Evolutionary conservation across 2,797 vertebrate genomes (phyloP), one percentile per base, ranked within the genome.

Genomic region (Chaetophractus vellerosus): DNA sequence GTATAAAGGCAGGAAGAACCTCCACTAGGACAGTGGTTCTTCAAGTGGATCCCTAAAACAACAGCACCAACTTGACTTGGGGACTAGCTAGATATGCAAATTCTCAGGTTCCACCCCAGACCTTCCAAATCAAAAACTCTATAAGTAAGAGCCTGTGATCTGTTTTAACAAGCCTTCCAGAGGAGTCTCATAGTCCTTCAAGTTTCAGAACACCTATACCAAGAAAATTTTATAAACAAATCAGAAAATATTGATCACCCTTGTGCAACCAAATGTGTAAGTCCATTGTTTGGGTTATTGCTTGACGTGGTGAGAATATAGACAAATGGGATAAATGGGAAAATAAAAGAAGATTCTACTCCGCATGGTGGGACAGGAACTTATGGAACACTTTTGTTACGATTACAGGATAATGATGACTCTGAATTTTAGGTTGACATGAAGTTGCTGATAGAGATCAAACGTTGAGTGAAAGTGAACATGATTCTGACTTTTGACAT

Each of bases 401-500:
- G 23, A 63, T 33, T 68, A 45, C 7, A 83, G 21, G 16, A 55
- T 68, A 64, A 89, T 6, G 72, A 28, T 66, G 24, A 5, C 26
- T 48, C 55, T 50, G 6, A 19, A 78, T 72, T 83, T 91, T 76
- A 64, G n/a, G 23, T 50, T 61, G 68, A 59, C 9, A 14, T 15
- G 23, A 31, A 1, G 23, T 15, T 71, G 10, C 38, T 72, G 18
- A 48, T 64, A 63, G 52, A 85, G 50, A 69, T 84, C 21, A 57
- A 93, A 94, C 31, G 21, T 14, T 59, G 18, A 76, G 52, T 55
- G 5, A 79, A 90, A 85, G 0, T 59, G 19, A 71, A 92, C 26
- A 57, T n/a, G 11, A 36, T 85, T 95, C 24, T 92, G 33, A 92
- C 15, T 83, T 72, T 28, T 87, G 75, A 78, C 24, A 55, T 15